Base-by-base conservation (phyloP, 1,140 invertebrate genomes). In the Batillaria attramentaria region DNA sequence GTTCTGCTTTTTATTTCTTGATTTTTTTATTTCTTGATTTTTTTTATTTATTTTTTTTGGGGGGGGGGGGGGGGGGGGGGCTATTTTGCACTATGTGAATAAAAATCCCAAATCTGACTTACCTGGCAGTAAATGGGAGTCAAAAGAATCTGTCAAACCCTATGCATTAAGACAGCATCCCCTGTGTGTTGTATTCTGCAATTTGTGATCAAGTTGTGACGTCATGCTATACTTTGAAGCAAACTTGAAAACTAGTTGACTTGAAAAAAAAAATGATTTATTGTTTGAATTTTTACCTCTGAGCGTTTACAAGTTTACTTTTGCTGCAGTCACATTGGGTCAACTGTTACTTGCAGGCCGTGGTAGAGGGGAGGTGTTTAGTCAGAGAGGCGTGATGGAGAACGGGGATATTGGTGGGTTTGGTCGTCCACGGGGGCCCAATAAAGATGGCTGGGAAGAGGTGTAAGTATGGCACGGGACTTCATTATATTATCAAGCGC, bases 291-390 rank as follows among this genome's bases (percentile, higher is more conserved):
- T 35, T 81, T 35, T 76, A 31, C 37, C 4, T 70, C n/a, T 79
- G 16, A 3, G 57, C 57, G 4, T 6, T 28, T 28, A 24, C 6
- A 28, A 4, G 31, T 6, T 6, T 5, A 60, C 20, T 6, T 20
- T 60, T n/a, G 24, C 31, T 6, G 57, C 6, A 60, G 57, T 13
- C 4, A 24, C 57, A 70, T 60, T 0, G 60, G 35, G 16, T n/a
- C 10, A 41, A 41, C 13, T 35, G 13, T 66, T 33, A 62, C 60
- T 43, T 86, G 46, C 62, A 89, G 87, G 90, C 62, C 78, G 87
- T 92, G 90, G 92, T 92, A 87, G 94, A 83, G 94, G 91, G 79
- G 89, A 90, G 65, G 85, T 86, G 68, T 91, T 85, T 79, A 86
- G 86, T 81, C 86, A 91, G 92, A 87, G 92, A 91, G 74, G 85